Base-by-base conservation (phyloP, 2,113 vertebrate species). In the Oncorhynchus tshawytscha region DNA sequence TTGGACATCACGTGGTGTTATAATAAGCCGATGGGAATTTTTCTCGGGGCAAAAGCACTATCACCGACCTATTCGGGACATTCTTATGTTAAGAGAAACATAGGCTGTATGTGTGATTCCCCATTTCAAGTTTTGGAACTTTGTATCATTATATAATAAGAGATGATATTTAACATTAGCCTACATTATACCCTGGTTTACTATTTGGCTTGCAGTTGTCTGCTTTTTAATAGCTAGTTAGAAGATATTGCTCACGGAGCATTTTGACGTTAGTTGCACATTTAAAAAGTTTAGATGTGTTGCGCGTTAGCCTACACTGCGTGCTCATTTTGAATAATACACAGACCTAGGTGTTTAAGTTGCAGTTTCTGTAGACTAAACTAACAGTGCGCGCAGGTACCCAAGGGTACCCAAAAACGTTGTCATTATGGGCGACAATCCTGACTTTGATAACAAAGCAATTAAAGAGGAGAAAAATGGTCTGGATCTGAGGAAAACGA, bases 371-470 rank as follows among this genome's bases (percentile, higher is more conserved):
- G 15, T 57, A 6, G 15, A 57, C 39, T 57, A 57, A 57, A 20
- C 4, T 45, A 12, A 45, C 39, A 45, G 39, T 39, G 7, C 9
- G 39, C 39, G 39, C 9, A 45, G 39, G 2, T 45, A 45, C 39
- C 9, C 39, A 45, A 45, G 39, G 8, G 9, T 39, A 39, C 34
- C 39, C 39, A 39, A 39, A 9, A 39, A 39, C 39, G 2, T 8
- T 57, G 31, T 6, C 34, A 74, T 27, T 8, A 88, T 86, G 88
- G 65, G 66, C 15, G 74, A 84, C 0, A 12, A 5, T 13, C 2
- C 1, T 1, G 11, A 22, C 13, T n/a, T 27, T 1, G 3, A 34
- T 16, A 51, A 75, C 48, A 22, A 11, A 1, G 66, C 71, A 73
- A 65, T 59, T 1, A 79, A 45, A 25, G 60, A 78, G 3, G 12